A percentile compares a stretch with the other conserved stretches of the same genome.
Conservation (phyloP, 2,797 vertebrate genomes). For the Myripristis murdjan region DNA sequence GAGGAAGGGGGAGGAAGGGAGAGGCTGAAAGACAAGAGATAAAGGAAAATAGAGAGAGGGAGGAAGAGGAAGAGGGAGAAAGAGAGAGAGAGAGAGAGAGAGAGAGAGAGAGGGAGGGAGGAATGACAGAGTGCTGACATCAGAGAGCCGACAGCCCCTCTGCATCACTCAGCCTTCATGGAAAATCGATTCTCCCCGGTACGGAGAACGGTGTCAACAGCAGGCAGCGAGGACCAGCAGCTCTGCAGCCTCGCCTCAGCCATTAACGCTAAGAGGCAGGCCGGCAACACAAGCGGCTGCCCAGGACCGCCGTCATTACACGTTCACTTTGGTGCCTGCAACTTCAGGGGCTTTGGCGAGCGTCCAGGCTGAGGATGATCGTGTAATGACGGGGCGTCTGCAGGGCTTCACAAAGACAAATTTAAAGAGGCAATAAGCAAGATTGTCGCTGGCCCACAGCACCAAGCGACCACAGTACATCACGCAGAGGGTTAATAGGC, state of each 20-base stretch:
- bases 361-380: slow-evolving; percentile 11
- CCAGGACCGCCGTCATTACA: slow-evolving; percentile 57
- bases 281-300: slow-evolving; percentile 44
- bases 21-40: too few species aligned
- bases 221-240: slow-evolving; percentile 57
- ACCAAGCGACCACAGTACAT: too few species aligned
- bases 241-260: slow-evolving; percentile 45
- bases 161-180: slow-evolving; percentile 77
- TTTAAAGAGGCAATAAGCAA: not conserved
- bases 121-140: slow-evolving; percentile 75
- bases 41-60: slow-evolving; percentile 22
- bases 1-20: not conserved
- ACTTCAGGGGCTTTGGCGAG: slow-evolving; percentile 35
- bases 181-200: slow-evolving; percentile 79
- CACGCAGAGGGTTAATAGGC: too few species aligned
- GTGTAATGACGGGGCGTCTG: not conserved
- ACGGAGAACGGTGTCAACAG: slow-evolving; percentile 67
- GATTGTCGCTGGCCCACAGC: too few species aligned
- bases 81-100: slow-evolving; percentile 20
- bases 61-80: slow-evolving; percentile 17
- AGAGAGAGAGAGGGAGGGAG: slow-evolving; percentile 24
- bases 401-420: not conserved
- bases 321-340: slow-evolving; percentile 51
- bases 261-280: slow-evolving; percentile 65
- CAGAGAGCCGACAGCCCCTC: slow-evolving; percentile 69